phyloP scores from a whole-genome alignment of 2,888 invertebrate species.

The Drosophila anceps region DNA sequence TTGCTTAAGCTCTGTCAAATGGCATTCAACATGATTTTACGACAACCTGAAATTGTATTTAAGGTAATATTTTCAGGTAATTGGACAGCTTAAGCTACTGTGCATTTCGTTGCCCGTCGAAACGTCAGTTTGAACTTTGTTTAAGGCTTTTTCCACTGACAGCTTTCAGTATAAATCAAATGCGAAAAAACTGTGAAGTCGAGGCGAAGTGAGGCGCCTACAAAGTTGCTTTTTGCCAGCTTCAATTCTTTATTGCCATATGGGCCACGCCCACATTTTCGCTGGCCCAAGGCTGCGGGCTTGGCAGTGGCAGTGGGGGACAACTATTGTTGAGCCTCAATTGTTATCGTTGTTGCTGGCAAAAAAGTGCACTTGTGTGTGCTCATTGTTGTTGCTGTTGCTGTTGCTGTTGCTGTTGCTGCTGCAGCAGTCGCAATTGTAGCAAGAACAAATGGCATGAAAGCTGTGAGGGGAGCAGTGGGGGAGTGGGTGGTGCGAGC shows the following conservation, averaged over 20 bases:
- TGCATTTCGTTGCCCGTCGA: constrained; percentile 7
- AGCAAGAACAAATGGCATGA: constrained; percentile 11
- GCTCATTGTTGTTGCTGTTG: constrained; percentile 11
- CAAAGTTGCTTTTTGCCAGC: constrained; percentile 47
- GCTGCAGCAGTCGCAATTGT: constrained; percentile 9
- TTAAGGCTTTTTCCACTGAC: constrained; percentile 25
- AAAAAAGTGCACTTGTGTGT: constrained; percentile 45
- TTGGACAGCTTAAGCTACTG: constrained; percentile 32
- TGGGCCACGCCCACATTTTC: constrained; percentile 16
- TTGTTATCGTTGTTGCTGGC: constrained; percentile 21
- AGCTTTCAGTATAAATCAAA: constrained; percentile 43
- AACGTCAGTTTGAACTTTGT: constrained; percentile 12
- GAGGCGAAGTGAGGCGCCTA: constrained; percentile 26
- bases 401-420: constrained; percentile 8
- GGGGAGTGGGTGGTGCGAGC: not conserved
- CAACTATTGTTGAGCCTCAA: constrained; percentile 18
- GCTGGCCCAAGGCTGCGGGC: no score
- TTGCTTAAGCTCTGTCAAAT: not conserved
- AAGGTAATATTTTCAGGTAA: constrained; percentile 21
- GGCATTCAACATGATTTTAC: not conserved
- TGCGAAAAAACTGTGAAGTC: not conserved
- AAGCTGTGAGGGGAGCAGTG: not conserved
- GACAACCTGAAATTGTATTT: not conserved
- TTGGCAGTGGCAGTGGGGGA: constrained; percentile 10
- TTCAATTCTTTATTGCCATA: constrained; percentile 31